Base-by-base conservation (phyloP, 2,888 invertebrate genomes). In the Mantis religiosa region DNA sequence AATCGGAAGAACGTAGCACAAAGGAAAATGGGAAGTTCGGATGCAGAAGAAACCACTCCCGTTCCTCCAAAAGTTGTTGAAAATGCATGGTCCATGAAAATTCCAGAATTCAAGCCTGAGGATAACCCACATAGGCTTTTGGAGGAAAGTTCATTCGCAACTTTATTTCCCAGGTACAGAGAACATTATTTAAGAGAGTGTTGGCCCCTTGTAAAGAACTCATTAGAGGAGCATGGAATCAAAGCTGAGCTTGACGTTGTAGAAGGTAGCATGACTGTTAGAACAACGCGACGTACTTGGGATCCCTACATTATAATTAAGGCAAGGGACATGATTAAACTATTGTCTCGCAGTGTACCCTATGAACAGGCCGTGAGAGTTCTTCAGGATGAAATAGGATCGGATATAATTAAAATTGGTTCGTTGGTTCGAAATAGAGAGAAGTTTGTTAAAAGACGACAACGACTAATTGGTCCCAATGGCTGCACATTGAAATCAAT, bases 401-500 rank as follows among this genome's bases (percentile, higher is more conserved):
- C 98, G 92, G 99, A 99, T 92, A 98, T 99, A 41, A 98, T 99
- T 85, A 99, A 99, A 94, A 98, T 99, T 90, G 97, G 98, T 85
- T 97, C 96, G 84, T 94, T 98, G 92, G 97, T 99, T 0, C 94
- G 96, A 87, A 99, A 98, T 92, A 97, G 97, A 92, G 99, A 99
- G 90, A 97, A 98, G 91, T 99, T 99, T 94, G 96, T 99, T 0
- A 99, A 99, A 93, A 95, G 99, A 91, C 94, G 99, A 27, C 98
- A 99, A 92, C 95, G 99, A 47, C 93, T 99, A 1, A 98, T 99
- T 91, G 99, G 99, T 0, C 98, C 99, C 0, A 98, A 99, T 93
- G 99, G 99, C n/a, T 98, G 98, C 20, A 99, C 99, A 0, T 94
- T 99, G 15, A 99, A 99, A 93, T 98, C 99, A 0, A 97, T 99